Evolutionary conservation across 2,797 vertebrate genomes (phyloP), one percentile per base, ranked within the genome.

Genomic region (Caiman crocodilus): DNA sequence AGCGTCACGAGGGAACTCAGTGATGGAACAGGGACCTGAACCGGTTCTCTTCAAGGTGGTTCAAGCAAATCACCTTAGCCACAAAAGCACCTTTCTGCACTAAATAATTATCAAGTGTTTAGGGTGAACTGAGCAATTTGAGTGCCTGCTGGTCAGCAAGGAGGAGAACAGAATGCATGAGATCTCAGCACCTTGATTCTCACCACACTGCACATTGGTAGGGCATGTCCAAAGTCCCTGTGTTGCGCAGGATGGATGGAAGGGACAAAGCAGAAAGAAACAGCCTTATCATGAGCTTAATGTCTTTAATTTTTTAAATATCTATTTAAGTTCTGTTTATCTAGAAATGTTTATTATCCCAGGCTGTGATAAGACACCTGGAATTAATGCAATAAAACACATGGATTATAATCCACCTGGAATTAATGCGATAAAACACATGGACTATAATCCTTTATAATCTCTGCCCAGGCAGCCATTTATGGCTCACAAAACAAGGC

Each of bases 401-500:
- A 50, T 50, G 42, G 42, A 50, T 50, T 50, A 50, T 9, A 50
- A 50, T 50, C 42, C 42, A 81, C 60, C 25, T 4, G 1, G 1
- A 2, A 89, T 50, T 50, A 50, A 50, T 50, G 42, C 9, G 42
- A 50, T 50, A 50, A 50, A 50, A 50, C 42, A 50, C 42, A 50
- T 50, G 42, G 42, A 50, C 11, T 50, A 50, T 9, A 50, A 50
- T 50, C 42, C 42, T 50, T 50, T 50, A 50, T 50, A 50, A 50
- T 50, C 42, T 50, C 61, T 6, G 3, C 55, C 69, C 76, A 5
- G 14, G 15, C 55, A 42, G 20, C 71, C 25, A 0, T 18, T 59
- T 65, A 71, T 0, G 0, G 30, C 4, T 67, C 25, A 5, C 11
- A 28, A 17, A 12, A 0, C 0, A 63, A 30, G 4, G 8, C 13